Conservation (phyloP, 64 coral and sea anemone genomes). For the Montipora cactus region DNA sequence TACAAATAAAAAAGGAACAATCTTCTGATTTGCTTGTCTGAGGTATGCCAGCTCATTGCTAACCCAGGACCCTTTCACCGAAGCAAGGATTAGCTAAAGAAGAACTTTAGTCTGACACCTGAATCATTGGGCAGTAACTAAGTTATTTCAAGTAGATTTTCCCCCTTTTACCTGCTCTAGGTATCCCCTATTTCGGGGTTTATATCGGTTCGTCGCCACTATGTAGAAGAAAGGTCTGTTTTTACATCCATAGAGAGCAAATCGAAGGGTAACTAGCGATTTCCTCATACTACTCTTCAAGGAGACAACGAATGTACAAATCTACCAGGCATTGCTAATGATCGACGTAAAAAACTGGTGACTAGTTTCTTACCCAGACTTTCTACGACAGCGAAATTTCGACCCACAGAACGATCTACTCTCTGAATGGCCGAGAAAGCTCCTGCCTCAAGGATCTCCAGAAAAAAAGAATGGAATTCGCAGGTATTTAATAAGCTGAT, state of each 20-base stretch:
- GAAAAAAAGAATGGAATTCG: not conserved
- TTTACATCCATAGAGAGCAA: constrained; percentile 92
- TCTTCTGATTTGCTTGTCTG: too few species aligned
- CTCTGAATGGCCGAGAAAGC: constrained; percentile 14
- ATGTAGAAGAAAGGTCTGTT: constrained; percentile 95
- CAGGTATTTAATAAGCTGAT: not conserved
- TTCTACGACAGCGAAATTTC: not conserved
- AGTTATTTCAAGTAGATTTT: not conserved
- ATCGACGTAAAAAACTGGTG: not conserved
- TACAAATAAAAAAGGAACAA: too few species aligned
- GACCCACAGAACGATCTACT: too few species aligned
- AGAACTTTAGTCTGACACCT: too few species aligned
- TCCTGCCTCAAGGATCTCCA: not conserved
- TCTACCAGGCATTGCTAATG: constrained; percentile 23
- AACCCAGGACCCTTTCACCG: too few species aligned
- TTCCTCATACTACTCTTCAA: constrained; percentile 37
- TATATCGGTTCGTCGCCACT: constrained; percentile 80
- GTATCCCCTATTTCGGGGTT: constrained; percentile 80
- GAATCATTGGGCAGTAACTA: too few species aligned
- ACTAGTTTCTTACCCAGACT: constrained; percentile 29
- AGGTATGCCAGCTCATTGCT: too few species aligned
- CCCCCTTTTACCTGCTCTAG: constrained; percentile 79
- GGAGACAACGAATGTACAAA: not conserved
- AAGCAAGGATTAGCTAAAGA: too few species aligned
- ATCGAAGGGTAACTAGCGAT: constrained; percentile 77